These are phyloP conservation scores for Silurus meridionalis DNA, from an alignment of 2,113 vertebrate species.

Conservation along the genomic window DNA sequence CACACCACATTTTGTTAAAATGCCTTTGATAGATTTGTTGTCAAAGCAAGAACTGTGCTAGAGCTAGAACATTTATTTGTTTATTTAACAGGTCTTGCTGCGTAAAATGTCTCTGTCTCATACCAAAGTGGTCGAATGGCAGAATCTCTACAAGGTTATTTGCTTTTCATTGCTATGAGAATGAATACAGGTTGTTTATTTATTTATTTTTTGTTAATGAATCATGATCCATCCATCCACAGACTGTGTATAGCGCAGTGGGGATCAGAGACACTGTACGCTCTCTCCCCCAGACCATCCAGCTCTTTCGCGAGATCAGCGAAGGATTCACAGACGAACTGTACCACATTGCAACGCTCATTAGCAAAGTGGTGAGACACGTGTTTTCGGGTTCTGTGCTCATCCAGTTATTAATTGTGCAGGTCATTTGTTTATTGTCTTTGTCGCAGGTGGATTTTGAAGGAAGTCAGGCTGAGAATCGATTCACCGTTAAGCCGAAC, in stretches of 20 bases:
- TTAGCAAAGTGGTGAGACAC: slow-evolving; percentile 80
- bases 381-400: not conserved
- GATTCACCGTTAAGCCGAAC: slow-evolving; percentile 85
- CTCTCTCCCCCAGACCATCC: slow-evolving; percentile 80
- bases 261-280: slow-evolving; percentile 87
- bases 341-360: slow-evolving; percentile 81
- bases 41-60: not conserved
- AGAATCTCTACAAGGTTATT: slow-evolving; percentile 84
- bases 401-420: not conserved
- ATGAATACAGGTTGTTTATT: not conserved
- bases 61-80: no score
- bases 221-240: not conserved
- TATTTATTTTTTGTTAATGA: not conserved
- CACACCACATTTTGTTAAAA: not conserved
- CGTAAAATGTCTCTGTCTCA: slow-evolving; percentile 87
- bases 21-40: not conserved
- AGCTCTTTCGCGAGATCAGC: slow-evolving; percentile 86
- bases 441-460: slow-evolving; percentile 86
- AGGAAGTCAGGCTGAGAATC: slow-evolving; percentile 80
- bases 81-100: slow-evolving; percentile 76
- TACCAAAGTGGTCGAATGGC: slow-evolving; percentile 91
- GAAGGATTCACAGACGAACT: slow-evolving; percentile 86
- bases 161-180: not conserved
- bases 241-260: slow-evolving; percentile 84
- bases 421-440: no score